phyloP scores from a whole-genome alignment of 1,140 invertebrate species.

The Nymphalis io region DNA sequence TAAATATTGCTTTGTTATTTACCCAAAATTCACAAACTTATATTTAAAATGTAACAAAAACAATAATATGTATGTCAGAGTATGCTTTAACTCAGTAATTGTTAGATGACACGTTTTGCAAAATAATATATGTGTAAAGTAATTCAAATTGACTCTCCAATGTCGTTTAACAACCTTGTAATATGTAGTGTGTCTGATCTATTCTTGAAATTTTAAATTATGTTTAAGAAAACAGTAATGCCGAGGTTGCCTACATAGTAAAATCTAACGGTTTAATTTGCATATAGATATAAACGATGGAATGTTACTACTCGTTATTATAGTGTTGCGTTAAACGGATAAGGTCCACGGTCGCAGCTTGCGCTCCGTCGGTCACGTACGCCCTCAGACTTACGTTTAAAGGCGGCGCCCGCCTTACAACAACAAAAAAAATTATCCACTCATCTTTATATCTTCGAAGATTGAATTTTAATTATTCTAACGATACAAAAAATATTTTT shows the following conservation, averaged over 20 bases:
- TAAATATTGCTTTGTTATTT: no score
- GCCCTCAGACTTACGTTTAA: constrained; percentile 26
- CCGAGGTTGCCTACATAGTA: constrained; percentile 17
- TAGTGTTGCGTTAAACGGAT: constrained; percentile 22
- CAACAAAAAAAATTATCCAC: constrained; percentile 11
- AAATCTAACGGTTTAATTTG: constrained; percentile 22
- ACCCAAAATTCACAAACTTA: no score
- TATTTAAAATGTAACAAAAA: no score
- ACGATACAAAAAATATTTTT: not conserved
- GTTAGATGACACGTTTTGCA: not conserved
- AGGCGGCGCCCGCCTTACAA: constrained; percentile 40
- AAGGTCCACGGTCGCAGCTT: constrained; percentile 31
- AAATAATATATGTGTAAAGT: constrained; percentile 1
- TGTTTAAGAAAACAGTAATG: not conserved
- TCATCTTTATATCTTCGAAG: constrained; percentile 3
- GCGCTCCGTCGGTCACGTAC: constrained; percentile 50
- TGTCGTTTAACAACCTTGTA: constrained; percentile 4
- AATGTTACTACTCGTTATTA: constrained; percentile 25
- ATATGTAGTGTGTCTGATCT: constrained; percentile 3
- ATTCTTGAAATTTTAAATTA: constrained; percentile 11
- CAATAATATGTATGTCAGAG: no score
- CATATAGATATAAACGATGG: constrained; percentile 32
- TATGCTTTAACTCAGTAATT: not conserved
- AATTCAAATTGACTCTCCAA: not conserved
- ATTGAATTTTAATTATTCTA: not conserved